Conservation (phyloP, 1,140 invertebrate species). For the Solenopsis fugax region DNA sequence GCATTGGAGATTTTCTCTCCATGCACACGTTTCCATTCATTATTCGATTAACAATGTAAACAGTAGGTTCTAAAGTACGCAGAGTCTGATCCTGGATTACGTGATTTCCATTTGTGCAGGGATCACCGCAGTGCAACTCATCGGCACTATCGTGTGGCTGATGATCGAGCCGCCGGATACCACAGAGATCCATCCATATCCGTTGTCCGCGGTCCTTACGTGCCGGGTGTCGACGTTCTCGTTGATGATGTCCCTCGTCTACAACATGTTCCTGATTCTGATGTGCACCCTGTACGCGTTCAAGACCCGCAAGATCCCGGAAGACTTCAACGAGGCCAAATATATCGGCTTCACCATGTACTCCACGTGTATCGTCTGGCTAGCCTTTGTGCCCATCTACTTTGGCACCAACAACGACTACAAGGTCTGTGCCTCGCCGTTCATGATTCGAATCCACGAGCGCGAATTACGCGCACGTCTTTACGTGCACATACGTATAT, state of each 20-base stretch:
- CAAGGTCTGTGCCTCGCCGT: slow-evolving; percentile 83
- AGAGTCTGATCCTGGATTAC: slow-evolving; percentile 59
- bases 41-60: slow-evolving; percentile 29
- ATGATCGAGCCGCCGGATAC: slow-evolving; percentile 89
- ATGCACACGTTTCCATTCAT: not conserved
- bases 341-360: slow-evolving; percentile 93
- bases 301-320: slow-evolving; percentile 91
- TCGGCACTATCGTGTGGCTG: slow-evolving; percentile 90
- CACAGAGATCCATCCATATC: slow-evolving; percentile 88
- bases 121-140: slow-evolving; percentile 88
- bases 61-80: not conserved
- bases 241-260: slow-evolving; percentile 91
- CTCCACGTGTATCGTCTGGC: slow-evolving; percentile 92
- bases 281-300: slow-evolving; percentile 92
- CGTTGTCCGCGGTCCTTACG: slow-evolving; percentile 89
- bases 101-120: slow-evolving; percentile 82
- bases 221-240: slow-evolving; percentile 91
- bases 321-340: slow-evolving; percentile 92
- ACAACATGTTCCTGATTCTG: slow-evolving; percentile 91
- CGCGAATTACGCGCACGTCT: not conserved
- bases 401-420: slow-evolving; percentile 90
- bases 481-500: not conserved
- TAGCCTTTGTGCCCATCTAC: slow-evolving; percentile 91
- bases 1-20: not conserved
- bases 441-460: not conserved